A percentile compares a stretch with the other conserved stretches of the same genome.
These are phyloP conservation scores for Scotopteryx bipunctaria DNA, from an alignment of 2,888 invertebrate genomes.

Conservation along the genomic window DNA sequence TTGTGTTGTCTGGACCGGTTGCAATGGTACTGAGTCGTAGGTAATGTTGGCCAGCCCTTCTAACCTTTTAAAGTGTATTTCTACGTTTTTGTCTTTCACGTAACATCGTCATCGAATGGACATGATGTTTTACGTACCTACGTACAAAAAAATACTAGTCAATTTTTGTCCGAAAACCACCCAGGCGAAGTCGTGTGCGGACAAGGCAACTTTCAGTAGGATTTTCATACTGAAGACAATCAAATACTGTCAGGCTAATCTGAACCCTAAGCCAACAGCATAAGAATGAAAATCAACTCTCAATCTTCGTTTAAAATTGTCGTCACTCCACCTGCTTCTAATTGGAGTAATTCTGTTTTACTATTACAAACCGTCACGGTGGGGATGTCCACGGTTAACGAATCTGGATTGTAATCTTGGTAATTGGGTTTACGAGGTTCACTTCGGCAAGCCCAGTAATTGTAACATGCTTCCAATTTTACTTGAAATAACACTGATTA, in stretches of 20 bases:
- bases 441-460: constrained; percentile 39
- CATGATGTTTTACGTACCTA: too few relatives aligned
- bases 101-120: too few relatives aligned
- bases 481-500: not conserved
- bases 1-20: not conserved
- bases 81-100: too few relatives aligned
- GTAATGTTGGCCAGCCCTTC: too few relatives aligned
- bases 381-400: constrained; percentile 48
- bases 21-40: too few relatives aligned
- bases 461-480: not conserved
- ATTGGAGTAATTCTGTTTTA: constrained; percentile 60
- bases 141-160: too few relatives aligned
- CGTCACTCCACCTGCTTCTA: constrained; percentile 55
- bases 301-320: constrained; percentile 22
- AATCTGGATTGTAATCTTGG: constrained; percentile 55
- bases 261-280: constrained; percentile 1
- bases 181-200: too few relatives aligned
- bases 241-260: not conserved
- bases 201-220: too few relatives aligned
- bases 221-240: too few relatives aligned
- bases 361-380: constrained; percentile 45
- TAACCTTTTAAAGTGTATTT: too few relatives aligned
- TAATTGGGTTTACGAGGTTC: constrained; percentile 46
- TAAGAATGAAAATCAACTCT: constrained; percentile 31
- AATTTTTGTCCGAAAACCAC: too few relatives aligned